Evolutionary conservation across 2,113 vertebrate species (phyloP), one percentile per base, ranked within the genome.

Genomic region (Aegithalos caudatus): DNA sequence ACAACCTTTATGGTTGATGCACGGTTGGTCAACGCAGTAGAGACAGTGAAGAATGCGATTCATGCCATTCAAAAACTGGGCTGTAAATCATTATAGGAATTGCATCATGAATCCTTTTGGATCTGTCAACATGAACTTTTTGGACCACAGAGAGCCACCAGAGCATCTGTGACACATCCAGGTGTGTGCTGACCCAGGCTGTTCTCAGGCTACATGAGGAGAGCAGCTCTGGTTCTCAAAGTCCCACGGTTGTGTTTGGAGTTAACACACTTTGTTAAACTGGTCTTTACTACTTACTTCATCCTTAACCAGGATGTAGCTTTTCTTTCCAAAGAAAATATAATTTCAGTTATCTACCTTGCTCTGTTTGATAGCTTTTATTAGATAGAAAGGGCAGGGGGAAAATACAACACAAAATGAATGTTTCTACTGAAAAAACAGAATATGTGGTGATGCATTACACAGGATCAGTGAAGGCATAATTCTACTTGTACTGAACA

Each of bases 161-260:
- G 9, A 16, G 12, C 15, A 33, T 10, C 47, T 64, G 24, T 77
- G n/a, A 7, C 28, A 9, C 3, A 12, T 27, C 14, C 50, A 64
- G 35, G 15, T 51, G 33, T 51, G 56, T 33, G 27, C 28, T 69
- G 33, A 15, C 21, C 13, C 10, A 21, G 54, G 31, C 11, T 80
- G 6, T 8, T 31, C n/a, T 11, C 17, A 24, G 35, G 3, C 12
- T 16, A 12, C 0, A 1, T 15, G 33, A 17, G 60, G 14, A 78
- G 15, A 64, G 4, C 28, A 45, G 4, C 33, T 64, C 21, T 65
- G 56, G 4, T 6, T 57, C 33, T 21, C 60, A 45, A 58, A 82
- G 38, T 21, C 35, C 25, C 31, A 17, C 0, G 0, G 13, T 17
- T 0, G 0, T 17, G 18, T 45, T 44, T 23, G 19, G 31, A 69